Conservation (phyloP, 2,113 vertebrate species). For the Mellivora capensis region DNA sequence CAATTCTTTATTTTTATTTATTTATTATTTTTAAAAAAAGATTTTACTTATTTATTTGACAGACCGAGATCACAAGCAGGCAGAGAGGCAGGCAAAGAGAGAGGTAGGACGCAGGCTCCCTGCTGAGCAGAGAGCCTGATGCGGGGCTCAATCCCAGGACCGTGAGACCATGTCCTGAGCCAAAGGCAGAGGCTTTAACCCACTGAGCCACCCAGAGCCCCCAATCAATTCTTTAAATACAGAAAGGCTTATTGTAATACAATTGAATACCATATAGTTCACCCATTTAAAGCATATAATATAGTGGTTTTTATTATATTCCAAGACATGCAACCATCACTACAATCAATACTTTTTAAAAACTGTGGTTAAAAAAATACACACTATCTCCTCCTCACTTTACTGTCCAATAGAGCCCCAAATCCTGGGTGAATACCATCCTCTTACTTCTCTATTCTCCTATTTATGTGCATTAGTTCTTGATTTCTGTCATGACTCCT, state of each 20-base stretch:
- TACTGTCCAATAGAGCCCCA: not conserved
- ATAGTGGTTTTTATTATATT: not conserved
- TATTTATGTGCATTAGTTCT: not conserved
- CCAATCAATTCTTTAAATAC: not conserved
- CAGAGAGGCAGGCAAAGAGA: no score
- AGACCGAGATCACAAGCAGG: no score
- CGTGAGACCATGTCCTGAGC: no score
- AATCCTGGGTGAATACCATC: not conserved
- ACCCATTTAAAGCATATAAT: not conserved
- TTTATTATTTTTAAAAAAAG: no score
- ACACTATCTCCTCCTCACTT: not conserved
- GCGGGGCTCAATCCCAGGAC: no score
- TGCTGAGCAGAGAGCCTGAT: no score
- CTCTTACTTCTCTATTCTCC: not conserved
- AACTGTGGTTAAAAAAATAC: not conserved
- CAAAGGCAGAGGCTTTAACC: no score
- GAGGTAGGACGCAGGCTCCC: no score
- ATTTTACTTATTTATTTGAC: no score
- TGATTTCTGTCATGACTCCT: not conserved
- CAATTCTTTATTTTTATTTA: not conserved
- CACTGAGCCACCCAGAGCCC: no score
- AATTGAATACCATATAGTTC: not conserved
- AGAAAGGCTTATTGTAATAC: not conserved
- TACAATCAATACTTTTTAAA: not conserved
- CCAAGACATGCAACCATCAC: not conserved